These are phyloP conservation scores for Acrocephalus arundinaceus DNA, from an alignment of 2,113 vertebrate species.

Conservation along the genomic window DNA sequence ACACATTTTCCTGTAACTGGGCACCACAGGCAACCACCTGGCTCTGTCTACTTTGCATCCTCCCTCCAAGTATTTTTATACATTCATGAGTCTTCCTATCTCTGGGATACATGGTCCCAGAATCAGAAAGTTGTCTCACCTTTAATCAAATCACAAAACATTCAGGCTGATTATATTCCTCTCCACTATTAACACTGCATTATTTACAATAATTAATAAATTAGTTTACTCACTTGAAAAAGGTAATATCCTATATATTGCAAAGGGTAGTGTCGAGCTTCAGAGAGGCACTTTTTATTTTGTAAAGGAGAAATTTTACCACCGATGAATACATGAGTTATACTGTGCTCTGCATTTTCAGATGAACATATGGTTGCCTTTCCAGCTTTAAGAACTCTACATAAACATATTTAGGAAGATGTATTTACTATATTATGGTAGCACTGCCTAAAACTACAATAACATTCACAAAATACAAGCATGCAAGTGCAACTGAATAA, in stretches of 20 bases:
- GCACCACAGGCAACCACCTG: neutral
- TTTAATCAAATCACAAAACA: neutral
- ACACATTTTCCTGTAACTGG: neutral
- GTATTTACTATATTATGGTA: neutral
- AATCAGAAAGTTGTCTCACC: neutral
- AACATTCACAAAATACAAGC: neutral
- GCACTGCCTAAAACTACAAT: neutral
- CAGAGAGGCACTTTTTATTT: slow-evolving; percentile 45
- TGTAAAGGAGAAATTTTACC: slow-evolving; percentile 43
- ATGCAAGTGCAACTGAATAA: neutral
- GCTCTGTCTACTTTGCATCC: neutral
- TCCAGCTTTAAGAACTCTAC: slow-evolving; percentile 89
- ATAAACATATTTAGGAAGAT: slow-evolving; percentile 46
- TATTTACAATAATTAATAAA: neutral
- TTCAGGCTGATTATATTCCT: neutral
- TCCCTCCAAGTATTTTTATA: neutral
- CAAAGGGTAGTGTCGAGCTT: slow-evolving; percentile 77
- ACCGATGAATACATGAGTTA: slow-evolving; percentile 86
- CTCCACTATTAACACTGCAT: neutral
- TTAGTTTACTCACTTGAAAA: slow-evolving; percentile 82
- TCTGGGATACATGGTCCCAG: neutral
- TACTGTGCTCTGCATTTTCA: slow-evolving; percentile 39
- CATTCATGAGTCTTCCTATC: neutral
- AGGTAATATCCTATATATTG: slow-evolving; percentile 86
- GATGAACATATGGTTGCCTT: slow-evolving; percentile 79